A percentile compares a stretch with the other conserved stretches of the same genome.
These are phyloP conservation scores for Myxocyprinus asiaticus DNA, from an alignment of 2,113 vertebrate species.

Conservation along the genomic window DNA sequence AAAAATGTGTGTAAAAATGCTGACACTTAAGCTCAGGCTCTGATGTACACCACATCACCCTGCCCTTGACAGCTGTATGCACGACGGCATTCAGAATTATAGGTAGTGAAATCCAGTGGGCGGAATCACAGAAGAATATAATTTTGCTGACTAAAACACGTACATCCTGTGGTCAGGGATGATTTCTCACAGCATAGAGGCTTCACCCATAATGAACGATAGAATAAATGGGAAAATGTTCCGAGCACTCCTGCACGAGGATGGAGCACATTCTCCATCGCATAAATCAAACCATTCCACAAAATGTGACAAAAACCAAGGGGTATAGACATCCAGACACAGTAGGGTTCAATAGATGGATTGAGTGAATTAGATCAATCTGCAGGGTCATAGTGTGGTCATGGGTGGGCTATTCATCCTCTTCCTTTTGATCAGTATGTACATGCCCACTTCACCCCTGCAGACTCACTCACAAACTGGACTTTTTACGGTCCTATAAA, in stretches of 20 bases:
- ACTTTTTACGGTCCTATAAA: constrained; percentile 9
- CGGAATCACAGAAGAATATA: no score
- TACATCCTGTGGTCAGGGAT: not conserved
- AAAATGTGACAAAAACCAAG: not conserved
- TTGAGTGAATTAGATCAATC: constrained; percentile 7
- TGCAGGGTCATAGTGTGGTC: not conserved
- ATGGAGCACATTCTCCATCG: not conserved
- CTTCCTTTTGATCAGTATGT: not conserved
- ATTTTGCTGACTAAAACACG: not conserved
- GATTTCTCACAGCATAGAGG: not conserved
- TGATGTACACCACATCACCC: not conserved
- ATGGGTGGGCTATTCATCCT: not conserved
- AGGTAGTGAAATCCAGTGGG: not conserved
- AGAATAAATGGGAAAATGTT: not conserved
- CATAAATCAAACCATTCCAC: not conserved
- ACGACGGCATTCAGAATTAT: constrained; percentile 1
- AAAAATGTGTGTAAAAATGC: not conserved
- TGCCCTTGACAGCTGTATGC: not conserved
- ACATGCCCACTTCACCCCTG: not conserved
- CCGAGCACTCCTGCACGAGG: no score
- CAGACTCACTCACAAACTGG: not conserved
- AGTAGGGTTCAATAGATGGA: not conserved
- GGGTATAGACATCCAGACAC: not conserved
- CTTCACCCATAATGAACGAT: not conserved
- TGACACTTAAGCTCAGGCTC: not conserved